A percentile compares a stretch with the other conserved stretches of the same genome.
phyloP scores from a whole-genome alignment of 2,113 vertebrate species.

The Oreamnos americanus region DNA sequence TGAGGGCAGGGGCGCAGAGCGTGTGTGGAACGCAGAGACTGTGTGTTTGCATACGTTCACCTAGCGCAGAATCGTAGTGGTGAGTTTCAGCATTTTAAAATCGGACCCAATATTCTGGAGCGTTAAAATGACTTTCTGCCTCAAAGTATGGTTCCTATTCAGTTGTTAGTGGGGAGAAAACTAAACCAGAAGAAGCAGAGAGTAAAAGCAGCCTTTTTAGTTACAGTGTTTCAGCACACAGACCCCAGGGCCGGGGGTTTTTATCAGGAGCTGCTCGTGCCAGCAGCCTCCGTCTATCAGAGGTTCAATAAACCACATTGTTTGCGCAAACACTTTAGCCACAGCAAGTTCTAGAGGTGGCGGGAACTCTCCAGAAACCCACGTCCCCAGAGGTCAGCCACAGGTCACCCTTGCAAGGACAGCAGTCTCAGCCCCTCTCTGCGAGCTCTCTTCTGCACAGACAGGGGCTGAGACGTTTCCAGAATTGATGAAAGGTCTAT shows the following conservation, averaged over 20 bases:
- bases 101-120: neutral
- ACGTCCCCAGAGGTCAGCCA: neutral
- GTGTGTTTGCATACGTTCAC: neutral
- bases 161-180: neutral
- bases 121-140: neutral
- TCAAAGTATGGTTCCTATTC: conserved; percentile 15
- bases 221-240: neutral
- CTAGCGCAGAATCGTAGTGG: conserved; percentile 20
- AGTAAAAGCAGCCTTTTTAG: neutral
- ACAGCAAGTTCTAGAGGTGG: neutral
- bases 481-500: neutral
- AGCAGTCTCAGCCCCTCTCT: too few relatives aligned
- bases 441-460: neutral
- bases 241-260: neutral
- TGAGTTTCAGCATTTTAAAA: conserved; percentile 25
- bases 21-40: neutral
- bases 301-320: neutral
- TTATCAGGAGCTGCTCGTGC: too few relatives aligned
- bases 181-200: conserved; percentile 6
- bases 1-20: neutral
- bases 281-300: neutral
- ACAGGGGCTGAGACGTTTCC: neutral
- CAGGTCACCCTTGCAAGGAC: neutral
- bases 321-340: neutral
- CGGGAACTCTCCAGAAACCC: neutral